phyloP scores from a whole-genome alignment of 2,113 vertebrate genomes.

The Polyodon spathula region DNA sequence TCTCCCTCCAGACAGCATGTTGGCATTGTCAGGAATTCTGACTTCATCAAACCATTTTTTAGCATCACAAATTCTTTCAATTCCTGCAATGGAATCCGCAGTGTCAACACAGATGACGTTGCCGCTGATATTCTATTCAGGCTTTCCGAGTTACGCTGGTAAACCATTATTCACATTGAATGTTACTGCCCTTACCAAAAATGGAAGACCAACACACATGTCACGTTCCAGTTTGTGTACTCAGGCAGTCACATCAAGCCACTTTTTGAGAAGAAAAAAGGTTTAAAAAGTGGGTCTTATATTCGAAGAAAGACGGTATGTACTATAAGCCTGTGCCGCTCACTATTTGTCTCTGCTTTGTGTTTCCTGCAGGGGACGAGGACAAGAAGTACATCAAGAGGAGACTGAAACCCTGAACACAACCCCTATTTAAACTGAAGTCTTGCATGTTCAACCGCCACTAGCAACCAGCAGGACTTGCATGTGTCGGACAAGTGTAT shows the following conservation, averaged over 20 bases:
- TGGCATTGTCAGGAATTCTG: not conserved
- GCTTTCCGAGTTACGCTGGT: not conserved
- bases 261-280: not conserved
- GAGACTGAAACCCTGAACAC: slow-evolving; percentile 50
- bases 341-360: no score
- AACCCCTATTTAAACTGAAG: slow-evolving; percentile 35
- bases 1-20: not conserved
- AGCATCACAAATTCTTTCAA: not conserved
- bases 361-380: not conserved
- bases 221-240: not conserved
- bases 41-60: not conserved
- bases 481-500: slow-evolving; percentile 41
- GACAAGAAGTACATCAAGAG: slow-evolving; percentile 55
- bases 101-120: not conserved
- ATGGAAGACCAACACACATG: not conserved
- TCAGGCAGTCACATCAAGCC: not conserved
- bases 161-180: not conserved
- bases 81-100: not conserved
- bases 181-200: not conserved
- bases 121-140: not conserved
- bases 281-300: not conserved
- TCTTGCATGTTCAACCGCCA: slow-evolving; percentile 58
- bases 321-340: not conserved
- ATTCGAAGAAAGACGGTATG: not conserved
- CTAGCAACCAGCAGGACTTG: slow-evolving; percentile 59